A percentile compares a stretch with the other conserved stretches of the same genome.
Conservation (phyloP, 1,140 invertebrate genomes). For the Triops cancriformis region DNA sequence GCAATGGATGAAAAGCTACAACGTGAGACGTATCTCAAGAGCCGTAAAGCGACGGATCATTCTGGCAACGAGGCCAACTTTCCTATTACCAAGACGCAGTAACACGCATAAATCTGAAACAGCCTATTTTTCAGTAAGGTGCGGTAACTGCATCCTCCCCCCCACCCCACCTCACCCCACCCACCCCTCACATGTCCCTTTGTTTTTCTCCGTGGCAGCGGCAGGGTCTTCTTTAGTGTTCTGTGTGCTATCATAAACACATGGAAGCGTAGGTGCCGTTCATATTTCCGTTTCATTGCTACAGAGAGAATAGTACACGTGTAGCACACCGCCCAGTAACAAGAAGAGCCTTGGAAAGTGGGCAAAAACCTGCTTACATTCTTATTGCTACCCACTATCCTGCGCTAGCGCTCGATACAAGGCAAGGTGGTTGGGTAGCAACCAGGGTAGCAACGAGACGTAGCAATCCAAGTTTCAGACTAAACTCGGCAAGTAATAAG, state of each 20-base stretch:
- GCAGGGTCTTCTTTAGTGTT: not conserved
- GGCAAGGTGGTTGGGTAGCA: not conserved
- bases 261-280: not conserved
- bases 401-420: not conserved
- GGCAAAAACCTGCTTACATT: not conserved
- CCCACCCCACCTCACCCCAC: no score
- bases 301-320: not conserved
- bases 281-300: not conserved
- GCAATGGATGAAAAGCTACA: not conserved
- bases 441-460: not conserved
- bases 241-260: not conserved
- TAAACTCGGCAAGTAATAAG: no score
- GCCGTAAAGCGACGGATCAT: not conserved
- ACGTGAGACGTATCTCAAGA: not conserved
- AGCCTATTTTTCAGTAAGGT: not conserved
- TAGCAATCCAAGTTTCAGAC: not conserved
- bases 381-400: constrained; percentile 5
- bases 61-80: not conserved
- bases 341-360: not conserved
- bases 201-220: not conserved
- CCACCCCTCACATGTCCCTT: not conserved
- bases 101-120: not conserved
- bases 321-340: not conserved
- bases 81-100: not conserved
- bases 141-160: not conserved